Percentiles rank a stretch among this genome's conserved stretches.
phyloP scores from a whole-genome alignment of 2,113 vertebrate species.

The Echinops telfairi region DNA sequence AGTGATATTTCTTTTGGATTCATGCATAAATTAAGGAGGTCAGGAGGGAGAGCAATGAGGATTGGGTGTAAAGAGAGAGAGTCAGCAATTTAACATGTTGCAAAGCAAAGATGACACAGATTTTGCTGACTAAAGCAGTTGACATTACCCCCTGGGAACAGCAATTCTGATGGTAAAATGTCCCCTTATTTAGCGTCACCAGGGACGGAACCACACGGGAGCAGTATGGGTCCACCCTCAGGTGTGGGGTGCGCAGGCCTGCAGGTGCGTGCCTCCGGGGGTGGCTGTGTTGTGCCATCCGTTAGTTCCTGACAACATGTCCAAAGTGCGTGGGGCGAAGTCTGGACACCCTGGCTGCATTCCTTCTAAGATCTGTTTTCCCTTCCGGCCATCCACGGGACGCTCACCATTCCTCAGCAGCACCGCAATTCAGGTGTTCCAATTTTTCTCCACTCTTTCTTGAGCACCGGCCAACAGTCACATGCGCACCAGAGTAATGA shows the following conservation, averaged over 20 bases:
- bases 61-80: slow-evolving; percentile 79
- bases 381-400: too few relatives aligned
- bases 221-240: rapidly evolving
- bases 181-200: slow-evolving; percentile 61
- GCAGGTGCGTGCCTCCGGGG: not conserved
- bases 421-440: too few relatives aligned
- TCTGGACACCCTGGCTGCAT: too few relatives aligned
- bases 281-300: not conserved
- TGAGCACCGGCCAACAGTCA: too few relatives aligned
- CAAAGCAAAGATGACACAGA: slow-evolving; percentile 82
- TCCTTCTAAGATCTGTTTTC: too few relatives aligned
- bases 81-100: slow-evolving; percentile 90
- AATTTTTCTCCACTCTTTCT: too few relatives aligned
- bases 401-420: too few relatives aligned
- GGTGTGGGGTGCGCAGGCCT: not conserved
- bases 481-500: not conserved
- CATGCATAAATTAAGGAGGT: slow-evolving; percentile 82
- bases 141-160: slow-evolving; percentile 82
- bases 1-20: slow-evolving; percentile 81
- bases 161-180: slow-evolving; percentile 18
- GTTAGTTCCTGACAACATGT: too few relatives aligned
- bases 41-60: slow-evolving; percentile 77
- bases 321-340: too few relatives aligned
- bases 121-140: slow-evolving; percentile 82
- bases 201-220: not conserved